Percentiles rank a stretch among this genome's conserved stretches.
These are phyloP conservation scores for Agapetus fuscipes DNA, from an alignment of 2,888 invertebrate species.

Conservation along the genomic window DNA sequence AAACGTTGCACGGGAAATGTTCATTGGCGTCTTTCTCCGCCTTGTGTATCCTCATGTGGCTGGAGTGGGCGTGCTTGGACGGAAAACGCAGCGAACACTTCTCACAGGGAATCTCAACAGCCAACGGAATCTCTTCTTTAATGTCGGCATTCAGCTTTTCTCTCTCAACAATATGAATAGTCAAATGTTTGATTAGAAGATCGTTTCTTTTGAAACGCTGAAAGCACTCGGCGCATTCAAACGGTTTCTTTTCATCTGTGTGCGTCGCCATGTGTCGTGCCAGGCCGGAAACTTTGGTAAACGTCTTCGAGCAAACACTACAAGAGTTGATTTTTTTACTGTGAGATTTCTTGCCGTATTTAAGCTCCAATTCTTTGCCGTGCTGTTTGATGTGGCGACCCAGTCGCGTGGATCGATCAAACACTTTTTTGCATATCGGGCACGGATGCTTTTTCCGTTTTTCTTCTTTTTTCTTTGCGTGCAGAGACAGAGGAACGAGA, in stretches of 20 bases:
- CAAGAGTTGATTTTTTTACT: slow-evolving; percentile 9
- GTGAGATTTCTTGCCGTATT: not conserved
- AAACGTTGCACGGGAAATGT: slow-evolving; percentile 4
- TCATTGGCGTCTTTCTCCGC: slow-evolving; percentile 1
- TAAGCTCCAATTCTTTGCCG: slow-evolving; percentile 1
- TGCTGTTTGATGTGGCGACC: not conserved
- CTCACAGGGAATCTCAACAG: slow-evolving; percentile 3
- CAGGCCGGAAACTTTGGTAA: slow-evolving; percentile 9
- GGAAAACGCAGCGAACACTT: slow-evolving; percentile 6
- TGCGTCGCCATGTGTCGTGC: slow-evolving; percentile 14
- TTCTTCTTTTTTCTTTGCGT: not conserved
- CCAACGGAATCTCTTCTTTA: not conserved
- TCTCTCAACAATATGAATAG: slow-evolving; percentile 22
- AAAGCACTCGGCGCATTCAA: slow-evolving; percentile 24
- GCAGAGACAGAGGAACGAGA: not conserved
- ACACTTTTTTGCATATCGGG: slow-evolving; percentile 2
- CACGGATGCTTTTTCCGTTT: not conserved
- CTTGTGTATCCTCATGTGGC: slow-evolving; percentile 13
- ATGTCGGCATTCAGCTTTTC: slow-evolving; percentile 3
- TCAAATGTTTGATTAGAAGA: slow-evolving; percentile 25
- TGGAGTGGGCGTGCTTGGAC: slow-evolving; percentile 9
- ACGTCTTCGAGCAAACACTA: slow-evolving; percentile 13
- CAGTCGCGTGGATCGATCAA: not conserved
- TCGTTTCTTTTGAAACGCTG: slow-evolving; percentile 24
- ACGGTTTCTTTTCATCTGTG: slow-evolving; percentile 22